phyloP scores from a whole-genome alignment of 1,140 invertebrate genomes.

The Musca domestica region DNA sequence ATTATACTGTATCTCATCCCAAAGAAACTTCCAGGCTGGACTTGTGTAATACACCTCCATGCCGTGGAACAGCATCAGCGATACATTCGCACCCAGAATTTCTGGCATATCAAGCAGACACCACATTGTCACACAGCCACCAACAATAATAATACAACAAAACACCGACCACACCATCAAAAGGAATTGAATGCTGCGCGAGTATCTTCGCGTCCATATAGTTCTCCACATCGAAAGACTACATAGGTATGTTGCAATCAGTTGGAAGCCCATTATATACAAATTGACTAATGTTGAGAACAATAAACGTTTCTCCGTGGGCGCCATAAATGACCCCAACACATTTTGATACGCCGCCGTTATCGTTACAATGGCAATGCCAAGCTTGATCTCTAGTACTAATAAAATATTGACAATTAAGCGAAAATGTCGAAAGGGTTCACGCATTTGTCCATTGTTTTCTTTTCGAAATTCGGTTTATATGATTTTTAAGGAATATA shows the following conservation, averaged over 20 bases:
- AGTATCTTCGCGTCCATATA: constrained; percentile 39
- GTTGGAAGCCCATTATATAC: constrained; percentile 38
- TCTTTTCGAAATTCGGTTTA: too few species aligned
- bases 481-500: too few species aligned
- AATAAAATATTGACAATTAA: constrained; percentile 37
- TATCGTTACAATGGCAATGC: constrained; percentile 35
- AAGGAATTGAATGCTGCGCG: constrained; percentile 40
- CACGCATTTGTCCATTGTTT: constrained; percentile 48
- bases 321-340: constrained; percentile 35
- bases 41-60: constrained; percentile 46
- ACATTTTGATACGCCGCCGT: constrained; percentile 39
- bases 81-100: constrained; percentile 33
- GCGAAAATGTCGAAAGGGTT: constrained; percentile 40
- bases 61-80: constrained; percentile 36
- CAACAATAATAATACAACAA: constrained; percentile 38
- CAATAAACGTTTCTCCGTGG: constrained; percentile 33
- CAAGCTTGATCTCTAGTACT: constrained; percentile 38
- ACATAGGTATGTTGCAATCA: constrained; percentile 37
- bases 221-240: constrained; percentile 41
- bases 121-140: constrained; percentile 38
- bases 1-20: constrained; percentile 43
- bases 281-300: constrained; percentile 34
- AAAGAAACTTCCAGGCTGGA: constrained; percentile 49
- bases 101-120: constrained; percentile 31
- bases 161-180: constrained; percentile 43